Conservation (phyloP, 1,140 invertebrate species). For the Polypedilum vanderplanki region DNA sequence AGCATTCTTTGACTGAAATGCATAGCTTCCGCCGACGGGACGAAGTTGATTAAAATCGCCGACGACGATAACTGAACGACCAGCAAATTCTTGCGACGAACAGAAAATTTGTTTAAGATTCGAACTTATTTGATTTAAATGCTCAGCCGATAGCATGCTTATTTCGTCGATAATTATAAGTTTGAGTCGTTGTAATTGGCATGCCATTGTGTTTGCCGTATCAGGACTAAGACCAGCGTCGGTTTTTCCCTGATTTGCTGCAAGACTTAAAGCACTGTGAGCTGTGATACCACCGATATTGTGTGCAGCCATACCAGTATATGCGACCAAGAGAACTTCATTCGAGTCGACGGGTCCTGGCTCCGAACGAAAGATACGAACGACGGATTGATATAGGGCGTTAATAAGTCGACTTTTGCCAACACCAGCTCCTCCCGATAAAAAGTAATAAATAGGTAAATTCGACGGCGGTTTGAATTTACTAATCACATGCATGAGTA, state of each 20-base stretch:
- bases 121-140: slow-evolving; percentile 35
- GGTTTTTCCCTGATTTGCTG: background rate
- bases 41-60: slow-evolving; percentile 32
- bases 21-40: slow-evolving; percentile 30
- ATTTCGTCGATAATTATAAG: slow-evolving; percentile 42
- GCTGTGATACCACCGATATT: background rate
- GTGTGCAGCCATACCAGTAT: background rate
- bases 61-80: slow-evolving; percentile 33
- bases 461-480: background rate
- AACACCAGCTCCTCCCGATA: background rate
- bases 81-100: slow-evolving; percentile 33
- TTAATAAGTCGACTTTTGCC: background rate
- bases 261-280: background rate
- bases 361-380: background rate
- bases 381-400: background rate
- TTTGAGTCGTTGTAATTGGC: slow-evolving; percentile 34
- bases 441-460: background rate
- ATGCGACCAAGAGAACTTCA: background rate
- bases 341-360: background rate
- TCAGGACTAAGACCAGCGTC: background rate
- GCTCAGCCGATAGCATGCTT: slow-evolving; percentile 37
- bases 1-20: slow-evolving; percentile 27
- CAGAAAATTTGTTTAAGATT: slow-evolving; percentile 38
- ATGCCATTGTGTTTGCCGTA: background rate
- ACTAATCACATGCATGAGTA: background rate